Evolutionary conservation across 2,113 vertebrate species (phyloP).

Genomic region (Carettochelys insculpta): DNA sequence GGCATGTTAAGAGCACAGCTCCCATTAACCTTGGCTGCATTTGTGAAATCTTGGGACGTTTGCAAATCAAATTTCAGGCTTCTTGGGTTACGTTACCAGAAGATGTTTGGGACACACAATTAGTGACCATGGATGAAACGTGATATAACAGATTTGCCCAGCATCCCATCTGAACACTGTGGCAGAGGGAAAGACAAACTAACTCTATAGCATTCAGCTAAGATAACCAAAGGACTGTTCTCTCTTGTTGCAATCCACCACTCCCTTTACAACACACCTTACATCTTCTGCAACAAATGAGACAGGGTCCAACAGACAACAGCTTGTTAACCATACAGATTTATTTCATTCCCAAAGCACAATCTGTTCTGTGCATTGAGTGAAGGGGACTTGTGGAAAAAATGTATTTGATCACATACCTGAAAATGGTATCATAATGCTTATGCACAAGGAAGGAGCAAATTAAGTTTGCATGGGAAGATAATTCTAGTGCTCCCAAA

Average conservation of each 20-base stretch:
- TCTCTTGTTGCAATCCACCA: background rate
- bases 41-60: background rate
- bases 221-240: background rate
- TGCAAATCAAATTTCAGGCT: background rate
- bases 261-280: background rate
- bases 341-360: background rate
- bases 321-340: background rate
- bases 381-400: background rate
- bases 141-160: background rate
- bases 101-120: background rate
- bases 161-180: background rate
- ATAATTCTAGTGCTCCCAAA: background rate
- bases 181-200: background rate
- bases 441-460: background rate
- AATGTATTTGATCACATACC: background rate
- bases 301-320: background rate
- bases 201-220: slow-evolving; percentile 2
- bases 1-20: background rate
- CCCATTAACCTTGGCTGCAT: background rate
- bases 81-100: background rate
- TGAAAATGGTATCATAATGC: background rate
- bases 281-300: background rate
- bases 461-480: background rate
- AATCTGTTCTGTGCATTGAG: background rate
- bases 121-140: background rate